phyloP scores from a whole-genome alignment of 1,140 invertebrate species.

The Leptinotarsa defecta region DNA sequence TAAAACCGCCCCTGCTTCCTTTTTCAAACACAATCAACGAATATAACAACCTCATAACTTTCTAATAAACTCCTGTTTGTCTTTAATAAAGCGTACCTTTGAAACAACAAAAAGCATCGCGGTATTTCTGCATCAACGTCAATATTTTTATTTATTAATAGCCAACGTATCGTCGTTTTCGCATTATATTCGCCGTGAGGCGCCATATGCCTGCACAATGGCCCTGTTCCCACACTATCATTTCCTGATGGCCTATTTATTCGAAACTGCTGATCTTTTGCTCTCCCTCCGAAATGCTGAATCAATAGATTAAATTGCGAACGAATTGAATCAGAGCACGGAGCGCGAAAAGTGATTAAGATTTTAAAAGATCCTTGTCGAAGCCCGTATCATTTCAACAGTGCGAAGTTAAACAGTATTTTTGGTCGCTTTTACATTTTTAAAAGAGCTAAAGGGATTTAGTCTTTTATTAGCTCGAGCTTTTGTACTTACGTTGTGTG shows the following conservation, averaged over 20 bases:
- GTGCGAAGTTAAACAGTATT: slow-evolving; percentile 44
- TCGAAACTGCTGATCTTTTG: slow-evolving; percentile 54
- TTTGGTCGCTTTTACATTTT: slow-evolving; percentile 49
- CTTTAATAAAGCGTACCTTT: slow-evolving; percentile 15
- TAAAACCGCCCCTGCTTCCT: no score
- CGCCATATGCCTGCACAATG: slow-evolving; percentile 64
- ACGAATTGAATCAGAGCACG: slow-evolving; percentile 46
- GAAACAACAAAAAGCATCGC: slow-evolving; percentile 4
- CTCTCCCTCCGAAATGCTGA: slow-evolving; percentile 51
- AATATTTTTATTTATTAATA: slow-evolving; percentile 42
- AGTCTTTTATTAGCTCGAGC: slow-evolving; percentile 44
- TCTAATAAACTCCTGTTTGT: background rate
- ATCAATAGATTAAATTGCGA: slow-evolving; percentile 54
- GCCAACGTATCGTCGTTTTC: slow-evolving; percentile 11
- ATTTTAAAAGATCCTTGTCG: slow-evolving; percentile 49
- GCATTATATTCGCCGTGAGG: slow-evolving; percentile 38
- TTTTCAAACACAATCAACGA: no score
- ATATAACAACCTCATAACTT: background rate
- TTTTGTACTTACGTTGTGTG: slow-evolving; percentile 40
- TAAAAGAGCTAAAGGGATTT: slow-evolving; percentile 49
- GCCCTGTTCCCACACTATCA: slow-evolving; percentile 61
- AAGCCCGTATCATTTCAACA: slow-evolving; percentile 47
- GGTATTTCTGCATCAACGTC: slow-evolving; percentile 17
- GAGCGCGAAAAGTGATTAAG: slow-evolving; percentile 54
- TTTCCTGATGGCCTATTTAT: slow-evolving; percentile 52